These are phyloP conservation scores for Plagodis dolabraria DNA, from an alignment of 2,888 invertebrate species.

Conservation along the genomic window DNA sequence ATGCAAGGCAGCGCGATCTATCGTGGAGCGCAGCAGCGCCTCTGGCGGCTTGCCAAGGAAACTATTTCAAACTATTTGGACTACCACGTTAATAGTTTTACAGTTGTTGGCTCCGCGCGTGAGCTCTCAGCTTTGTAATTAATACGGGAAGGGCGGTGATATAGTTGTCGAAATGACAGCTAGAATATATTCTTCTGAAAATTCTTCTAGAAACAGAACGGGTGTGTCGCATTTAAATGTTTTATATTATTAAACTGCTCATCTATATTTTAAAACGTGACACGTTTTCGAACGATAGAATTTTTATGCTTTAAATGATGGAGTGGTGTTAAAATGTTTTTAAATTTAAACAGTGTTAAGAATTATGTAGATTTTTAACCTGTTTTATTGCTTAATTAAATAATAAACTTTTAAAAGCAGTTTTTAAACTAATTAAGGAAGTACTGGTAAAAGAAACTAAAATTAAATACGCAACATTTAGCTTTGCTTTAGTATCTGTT, in stretches of 20 bases:
- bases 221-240: slow-evolving; percentile 44
- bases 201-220: slow-evolving; percentile 46
- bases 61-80: slow-evolving; percentile 75
- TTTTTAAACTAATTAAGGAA: slow-evolving; percentile 54
- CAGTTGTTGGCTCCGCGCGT: slow-evolving; percentile 59
- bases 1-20: slow-evolving; percentile 70
- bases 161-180: slow-evolving; percentile 58
- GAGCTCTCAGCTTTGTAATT: slow-evolving; percentile 68
- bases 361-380: slow-evolving; percentile 29
- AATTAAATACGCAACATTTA: slow-evolving; percentile 13
- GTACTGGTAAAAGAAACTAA: slow-evolving; percentile 16
- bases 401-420: slow-evolving; percentile 25
- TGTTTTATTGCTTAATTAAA: slow-evolving; percentile 40
- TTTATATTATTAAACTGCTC: slow-evolving; percentile 25
- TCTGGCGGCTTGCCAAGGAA: slow-evolving; percentile 74
- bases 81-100: slow-evolving; percentile 76
- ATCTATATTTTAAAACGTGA: slow-evolving; percentile 36
- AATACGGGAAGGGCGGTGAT: slow-evolving; percentile 58
- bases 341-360: slow-evolving; percentile 25
- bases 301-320: slow-evolving; percentile 48
- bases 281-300: slow-evolving; percentile 44
- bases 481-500: slow-evolving; percentile 3
- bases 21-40: slow-evolving; percentile 54
- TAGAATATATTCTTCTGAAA: slow-evolving; percentile 43
- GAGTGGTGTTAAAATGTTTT: slow-evolving; percentile 45